Evolutionary conservation across 2,888 invertebrate species (phyloP).

Genomic region (Dryobota labecula): DNA sequence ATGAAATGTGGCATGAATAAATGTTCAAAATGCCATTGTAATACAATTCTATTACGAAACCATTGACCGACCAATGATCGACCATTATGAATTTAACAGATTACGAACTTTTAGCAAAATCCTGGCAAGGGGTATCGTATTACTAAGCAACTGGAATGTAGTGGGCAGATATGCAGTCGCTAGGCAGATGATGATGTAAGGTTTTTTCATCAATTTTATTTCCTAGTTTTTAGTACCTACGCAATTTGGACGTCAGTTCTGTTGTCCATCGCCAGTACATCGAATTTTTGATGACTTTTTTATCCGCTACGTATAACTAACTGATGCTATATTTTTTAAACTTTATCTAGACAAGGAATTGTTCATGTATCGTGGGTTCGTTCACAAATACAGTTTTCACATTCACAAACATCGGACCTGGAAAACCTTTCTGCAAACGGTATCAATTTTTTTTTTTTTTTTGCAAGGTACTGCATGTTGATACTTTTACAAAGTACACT

Average conservation of each 20-base stretch:
- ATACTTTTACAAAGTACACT: background rate
- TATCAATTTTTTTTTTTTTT: background rate
- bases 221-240: too few relatives aligned
- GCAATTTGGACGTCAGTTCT: background rate
- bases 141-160: too few relatives aligned
- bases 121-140: too few relatives aligned
- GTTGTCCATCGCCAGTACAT: background rate
- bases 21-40: too few relatives aligned
- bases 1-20: too few relatives aligned
- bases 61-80: too few relatives aligned
- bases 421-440: background rate
- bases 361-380: background rate
- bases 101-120: too few relatives aligned
- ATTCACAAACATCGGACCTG: background rate
- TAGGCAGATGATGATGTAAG: too few relatives aligned
- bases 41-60: too few relatives aligned
- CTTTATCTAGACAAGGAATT: background rate
- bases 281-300: background rate
- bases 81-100: too few relatives aligned
- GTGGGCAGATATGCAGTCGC: too few relatives aligned
- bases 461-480: background rate
- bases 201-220: conserved; percentile 12
- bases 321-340: background rate
- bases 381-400: background rate
- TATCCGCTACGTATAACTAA: background rate